Percentiles rank a stretch among this genome's conserved stretches.
These are phyloP conservation scores for Chrysodeixis includens DNA, from an alignment of 2,888 invertebrate species.

Conservation along the genomic window DNA sequence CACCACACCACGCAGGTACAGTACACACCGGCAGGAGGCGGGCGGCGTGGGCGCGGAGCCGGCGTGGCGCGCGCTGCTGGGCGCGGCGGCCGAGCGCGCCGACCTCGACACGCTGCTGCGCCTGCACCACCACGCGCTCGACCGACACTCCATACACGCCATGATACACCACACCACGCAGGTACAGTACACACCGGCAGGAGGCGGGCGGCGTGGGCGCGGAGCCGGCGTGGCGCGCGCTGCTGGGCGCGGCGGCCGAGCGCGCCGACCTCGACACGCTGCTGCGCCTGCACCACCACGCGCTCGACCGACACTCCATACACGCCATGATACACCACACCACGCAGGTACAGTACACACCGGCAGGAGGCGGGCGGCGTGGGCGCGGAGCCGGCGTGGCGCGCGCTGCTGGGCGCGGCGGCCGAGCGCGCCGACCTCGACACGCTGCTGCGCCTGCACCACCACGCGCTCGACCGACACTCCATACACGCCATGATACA, in stretches of 20 bases:
- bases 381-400: conserved; percentile 99
- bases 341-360: conserved; percentile 83
- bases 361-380: conserved; percentile 96
- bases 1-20: conserved; percentile 90
- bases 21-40: conserved; percentile 92
- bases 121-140: conserved; percentile 95
- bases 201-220: conserved; percentile 98
- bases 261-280: conserved; percentile 95
- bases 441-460: conserved; percentile 95
- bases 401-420: conserved; percentile 93
- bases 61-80: conserved; percentile 96
- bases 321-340: conserved; percentile 95
- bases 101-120: conserved; percentile 95
- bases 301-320: conserved; percentile 94
- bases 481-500: conserved; percentile 96
- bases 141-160: conserved; percentile 94
- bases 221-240: conserved; percentile 97
- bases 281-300: conserved; percentile 95
- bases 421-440: conserved; percentile 94
- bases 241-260: conserved; percentile 93
- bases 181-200: conserved; percentile 57
- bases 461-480: conserved; percentile 94
- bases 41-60: conserved; percentile 98
- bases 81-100: conserved; percentile 93
- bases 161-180: conserved; percentile 93